A percentile compares a stretch with the other conserved stretches of the same genome.
phyloP scores from a whole-genome alignment of 2,797 vertebrate genomes.

The Muraenolepis orangiensis region DNA sequence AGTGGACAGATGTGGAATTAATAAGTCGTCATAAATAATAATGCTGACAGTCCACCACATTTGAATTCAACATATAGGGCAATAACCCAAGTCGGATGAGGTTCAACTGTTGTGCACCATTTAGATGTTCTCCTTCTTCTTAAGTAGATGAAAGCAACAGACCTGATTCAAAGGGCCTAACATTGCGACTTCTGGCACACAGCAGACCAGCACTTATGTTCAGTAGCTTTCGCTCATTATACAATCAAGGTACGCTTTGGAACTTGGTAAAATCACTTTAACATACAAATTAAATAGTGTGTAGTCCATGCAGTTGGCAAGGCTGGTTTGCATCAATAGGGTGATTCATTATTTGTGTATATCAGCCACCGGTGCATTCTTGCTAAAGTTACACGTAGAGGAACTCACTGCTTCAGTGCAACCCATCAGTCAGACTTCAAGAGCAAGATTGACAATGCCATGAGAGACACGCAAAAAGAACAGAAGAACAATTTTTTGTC shows the following conservation, averaged over 20 bases:
- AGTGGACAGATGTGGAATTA: background rate
- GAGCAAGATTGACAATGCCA: slow-evolving; percentile 98
- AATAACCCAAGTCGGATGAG: slow-evolving; percentile 17
- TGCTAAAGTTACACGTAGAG: slow-evolving; percentile 76
- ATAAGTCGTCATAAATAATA: background rate
- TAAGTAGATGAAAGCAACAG: slow-evolving; percentile 41
- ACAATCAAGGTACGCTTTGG: slow-evolving; percentile 75
- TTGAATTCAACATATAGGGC: background rate
- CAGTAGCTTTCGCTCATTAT: slow-evolving; percentile 62
- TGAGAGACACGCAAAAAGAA: no score
- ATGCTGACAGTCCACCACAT: slow-evolving; percentile 11
- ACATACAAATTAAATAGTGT: slow-evolving; percentile 96
- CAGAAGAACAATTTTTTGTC: no score
- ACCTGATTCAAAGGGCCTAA: slow-evolving; percentile 35
- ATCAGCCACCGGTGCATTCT: slow-evolving; percentile 92
- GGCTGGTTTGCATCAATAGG: slow-evolving; percentile 74
- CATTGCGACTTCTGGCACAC: slow-evolving; percentile 48
- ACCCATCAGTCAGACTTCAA: slow-evolving; percentile 95
- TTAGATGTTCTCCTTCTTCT: slow-evolving; percentile 9
- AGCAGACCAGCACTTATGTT: slow-evolving; percentile 64
- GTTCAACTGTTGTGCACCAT: slow-evolving; percentile 32
- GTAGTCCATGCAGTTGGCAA: slow-evolving; percentile 96
- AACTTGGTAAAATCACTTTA: slow-evolving; percentile 81
- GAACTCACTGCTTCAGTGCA: slow-evolving; percentile 60
- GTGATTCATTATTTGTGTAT: slow-evolving; percentile 74